Base-by-base conservation (phyloP, 1,140 invertebrate genomes). In the Drosophila subpulchrella region DNA sequence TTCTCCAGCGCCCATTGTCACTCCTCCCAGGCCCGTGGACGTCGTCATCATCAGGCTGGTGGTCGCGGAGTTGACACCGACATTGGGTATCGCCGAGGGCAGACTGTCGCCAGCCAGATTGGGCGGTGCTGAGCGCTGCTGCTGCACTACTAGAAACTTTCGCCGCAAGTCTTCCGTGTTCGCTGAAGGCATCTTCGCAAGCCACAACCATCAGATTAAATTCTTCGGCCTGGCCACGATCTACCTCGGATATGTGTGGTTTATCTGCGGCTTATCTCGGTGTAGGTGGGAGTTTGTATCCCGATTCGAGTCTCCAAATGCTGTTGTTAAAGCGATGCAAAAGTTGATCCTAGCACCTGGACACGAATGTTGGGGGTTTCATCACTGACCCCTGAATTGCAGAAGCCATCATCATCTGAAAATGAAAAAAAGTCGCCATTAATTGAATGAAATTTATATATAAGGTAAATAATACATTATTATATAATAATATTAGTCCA, bases 161-260 rank as follows among this genome's bases (percentile, higher is more conserved):
- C 90, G 90, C 73, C 91, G 82, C 88, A 92, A 80, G 61, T 92
- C 91, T 81, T 92, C 91, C 79, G 90, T 66, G 82, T 91, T 92
- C 57, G 85, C 78, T 90, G 90, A 91, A 78, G 88, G 84, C 91
- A 92, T 91, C 72, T 80, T 91, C 85, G 60, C 84, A 78, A 77
- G 66, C 53, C 63, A 77, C 88, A 81, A 92, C 75, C 91, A 92
- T 92, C 63, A 85, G 81, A 81, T 75, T 65, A 48, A 24, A 54
- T 66, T 79, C 63, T 70, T 38, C 32, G 46, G 61, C 56, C 68
- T 65, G 65, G 65, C 65, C 65, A 42, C 65, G 38, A 65, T 63
- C 20, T 65, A 36, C 59, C 42, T 51, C 36, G 60, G 66, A 73
- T 68, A 56, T 83, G 57, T 36, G 36, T 67, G 36, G 8, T 3